A percentile compares a stretch with the other conserved stretches of the same genome.
These are phyloP conservation scores for Odontomyia ornata DNA, from an alignment of 2,888 invertebrate genomes.

Conservation along the genomic window DNA sequence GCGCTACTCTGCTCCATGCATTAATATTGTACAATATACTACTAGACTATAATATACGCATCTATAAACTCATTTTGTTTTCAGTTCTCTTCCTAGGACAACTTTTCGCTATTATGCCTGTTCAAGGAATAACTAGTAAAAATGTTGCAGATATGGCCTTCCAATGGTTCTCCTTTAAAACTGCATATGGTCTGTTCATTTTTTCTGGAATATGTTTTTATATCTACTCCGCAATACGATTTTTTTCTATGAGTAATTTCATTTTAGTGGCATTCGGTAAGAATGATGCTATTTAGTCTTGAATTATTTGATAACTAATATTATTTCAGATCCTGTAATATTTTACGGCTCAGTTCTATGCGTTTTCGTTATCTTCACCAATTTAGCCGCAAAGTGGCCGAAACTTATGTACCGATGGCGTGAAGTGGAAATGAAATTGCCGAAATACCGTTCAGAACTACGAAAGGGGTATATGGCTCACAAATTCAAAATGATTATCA, in stretches of 20 bases:
- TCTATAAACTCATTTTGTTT: constrained; percentile 1
- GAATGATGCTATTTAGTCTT: neutral
- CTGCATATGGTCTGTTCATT: constrained; percentile 36
- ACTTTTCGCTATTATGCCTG: constrained; percentile 64
- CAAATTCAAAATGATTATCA: constrained; percentile 64
- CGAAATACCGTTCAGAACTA: constrained; percentile 55
- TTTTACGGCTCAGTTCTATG: constrained; percentile 57
- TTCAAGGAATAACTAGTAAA: constrained; percentile 59
- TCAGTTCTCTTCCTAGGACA: constrained; percentile 64
- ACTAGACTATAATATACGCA: no score
- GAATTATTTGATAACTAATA: neutral
- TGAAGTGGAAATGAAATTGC: constrained; percentile 64
- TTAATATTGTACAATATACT: no score
- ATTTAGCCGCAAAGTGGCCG: constrained; percentile 67
- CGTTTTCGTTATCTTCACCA: constrained; percentile 60
- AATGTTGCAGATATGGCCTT: constrained; percentile 58
- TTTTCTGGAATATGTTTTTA: neutral
- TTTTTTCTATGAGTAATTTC: neutral
- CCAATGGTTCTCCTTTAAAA: constrained; percentile 47
- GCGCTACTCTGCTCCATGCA: constrained; percentile 81
- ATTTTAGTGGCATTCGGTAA: constrained; percentile 14
- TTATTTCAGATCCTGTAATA: constrained; percentile 57
- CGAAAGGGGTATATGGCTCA: constrained; percentile 59
- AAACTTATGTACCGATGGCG: constrained; percentile 65
- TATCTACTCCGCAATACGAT: neutral